A percentile compares a stretch with the other conserved stretches of the same genome.
Conservation (phyloP, 2,113 vertebrate genomes). For the Entelurus aequoreus region DNA sequence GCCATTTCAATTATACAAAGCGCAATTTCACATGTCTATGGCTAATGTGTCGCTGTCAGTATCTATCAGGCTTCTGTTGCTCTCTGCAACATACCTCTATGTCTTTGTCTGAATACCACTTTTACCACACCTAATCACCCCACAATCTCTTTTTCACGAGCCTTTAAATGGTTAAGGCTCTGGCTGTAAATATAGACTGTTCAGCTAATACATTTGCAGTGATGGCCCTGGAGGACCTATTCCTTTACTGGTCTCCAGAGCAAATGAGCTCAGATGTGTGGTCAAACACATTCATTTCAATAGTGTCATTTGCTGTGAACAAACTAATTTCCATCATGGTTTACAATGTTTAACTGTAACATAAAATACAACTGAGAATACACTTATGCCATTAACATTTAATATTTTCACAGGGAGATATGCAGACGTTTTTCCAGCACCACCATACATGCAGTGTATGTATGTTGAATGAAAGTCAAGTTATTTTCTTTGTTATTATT, state of each 20-base stretch:
- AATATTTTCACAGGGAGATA: background rate
- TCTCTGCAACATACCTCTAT: conserved; percentile 42
- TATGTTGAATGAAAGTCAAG: background rate
- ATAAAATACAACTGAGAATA: too few relatives aligned
- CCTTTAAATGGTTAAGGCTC: conserved; percentile 31
- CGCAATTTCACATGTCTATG: conserved; percentile 69
- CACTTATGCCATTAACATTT: too few relatives aligned
- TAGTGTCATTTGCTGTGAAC: background rate
- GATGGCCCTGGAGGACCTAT: too few relatives aligned
- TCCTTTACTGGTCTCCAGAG: background rate
- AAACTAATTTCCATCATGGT: background rate
- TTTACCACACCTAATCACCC: conserved; percentile 15
- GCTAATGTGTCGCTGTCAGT: conserved; percentile 73
- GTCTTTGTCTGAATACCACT: conserved; percentile 3
- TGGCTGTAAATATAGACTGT: background rate
- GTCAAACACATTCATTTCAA: background rate
- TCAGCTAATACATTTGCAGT: background rate
- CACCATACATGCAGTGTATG: background rate
- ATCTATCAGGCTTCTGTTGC: conserved; percentile 35
- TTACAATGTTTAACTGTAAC: too few relatives aligned
- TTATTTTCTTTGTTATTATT: background rate
- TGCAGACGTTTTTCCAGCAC: too few relatives aligned
- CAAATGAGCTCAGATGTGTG: background rate
- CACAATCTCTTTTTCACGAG: conserved; percentile 37
- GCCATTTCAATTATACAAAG: conserved; percentile 76